A percentile compares a stretch with the other conserved stretches of the same genome.
Evolutionary conservation across 2,797 vertebrate species (phyloP).

Genomic region (Moxostoma hubbsi): DNA sequence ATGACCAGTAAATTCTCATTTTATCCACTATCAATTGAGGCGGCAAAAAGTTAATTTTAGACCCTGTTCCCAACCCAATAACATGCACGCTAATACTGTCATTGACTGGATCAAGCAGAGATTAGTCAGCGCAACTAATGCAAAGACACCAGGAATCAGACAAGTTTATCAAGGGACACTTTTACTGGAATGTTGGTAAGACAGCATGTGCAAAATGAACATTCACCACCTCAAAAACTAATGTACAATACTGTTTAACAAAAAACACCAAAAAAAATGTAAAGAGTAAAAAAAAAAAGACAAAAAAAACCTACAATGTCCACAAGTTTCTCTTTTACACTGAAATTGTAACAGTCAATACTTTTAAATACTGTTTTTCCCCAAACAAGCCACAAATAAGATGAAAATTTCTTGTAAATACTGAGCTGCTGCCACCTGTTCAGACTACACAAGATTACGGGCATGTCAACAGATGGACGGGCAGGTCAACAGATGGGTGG

Average conservation of each 20-base stretch:
- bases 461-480: background rate
- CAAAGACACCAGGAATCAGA: background rate
- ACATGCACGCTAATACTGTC: no score
- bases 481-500: background rate
- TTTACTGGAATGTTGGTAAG: slow-evolving; percentile 38
- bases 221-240: background rate
- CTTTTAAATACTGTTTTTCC: background rate
- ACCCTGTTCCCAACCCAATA: no score
- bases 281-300: no score
- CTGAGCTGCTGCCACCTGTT: background rate
- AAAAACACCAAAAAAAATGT: no score
- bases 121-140: no score
- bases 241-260: slow-evolving; percentile 16
- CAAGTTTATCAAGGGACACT: background rate
- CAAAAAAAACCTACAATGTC: slow-evolving; percentile 15
- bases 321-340: slow-evolving; percentile 18
- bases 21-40: no score
- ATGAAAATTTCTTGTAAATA: background rate
- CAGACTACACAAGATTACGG: background rate
- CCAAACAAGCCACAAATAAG: slow-evolving; percentile 1
- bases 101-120: no score
- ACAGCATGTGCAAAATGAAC: slow-evolving; percentile 32
- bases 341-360: slow-evolving; percentile 24
- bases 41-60: no score
- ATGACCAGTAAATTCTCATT: no score